Conservation (phyloP, 2,113 vertebrate genomes). For the Pardalotus punctatus region DNA sequence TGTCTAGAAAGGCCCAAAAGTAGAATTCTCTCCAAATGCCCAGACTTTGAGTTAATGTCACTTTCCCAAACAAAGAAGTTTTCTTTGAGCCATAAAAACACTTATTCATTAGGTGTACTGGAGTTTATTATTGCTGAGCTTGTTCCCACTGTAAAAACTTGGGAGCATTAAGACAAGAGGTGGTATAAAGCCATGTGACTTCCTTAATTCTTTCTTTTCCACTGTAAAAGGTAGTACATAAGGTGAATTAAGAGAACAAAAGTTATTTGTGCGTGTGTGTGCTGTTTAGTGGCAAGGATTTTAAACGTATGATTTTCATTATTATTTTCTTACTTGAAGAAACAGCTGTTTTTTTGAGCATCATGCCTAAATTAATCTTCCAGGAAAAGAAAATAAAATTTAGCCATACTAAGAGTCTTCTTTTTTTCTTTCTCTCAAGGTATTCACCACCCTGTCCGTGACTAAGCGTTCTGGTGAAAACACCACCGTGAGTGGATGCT, state of each 20-base stretch:
- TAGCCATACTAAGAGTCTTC: background rate
- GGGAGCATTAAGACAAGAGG: background rate
- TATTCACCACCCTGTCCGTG: slow-evolving; percentile 70
- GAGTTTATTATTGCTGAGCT: background rate
- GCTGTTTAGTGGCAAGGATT: background rate
- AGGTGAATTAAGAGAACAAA: background rate
- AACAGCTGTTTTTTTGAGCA: background rate
- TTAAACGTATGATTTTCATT: background rate
- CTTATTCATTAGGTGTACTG: background rate
- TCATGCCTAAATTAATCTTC: background rate
- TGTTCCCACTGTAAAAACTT: background rate
- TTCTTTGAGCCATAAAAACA: background rate
- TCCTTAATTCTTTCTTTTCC: background rate
- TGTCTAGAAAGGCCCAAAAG: background rate
- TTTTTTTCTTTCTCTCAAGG: slow-evolving; percentile 36
- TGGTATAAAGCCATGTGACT: background rate
- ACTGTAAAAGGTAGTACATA: background rate
- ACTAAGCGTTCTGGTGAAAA: slow-evolving; percentile 67
- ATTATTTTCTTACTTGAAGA: background rate
- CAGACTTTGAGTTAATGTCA: background rate
- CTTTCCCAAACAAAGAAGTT: background rate
- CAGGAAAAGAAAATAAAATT: background rate
- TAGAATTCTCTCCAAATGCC: background rate
- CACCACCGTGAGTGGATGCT: slow-evolving; percentile 69
- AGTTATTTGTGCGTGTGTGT: background rate